Evolutionary conservation across 1,140 invertebrate genomes (phyloP).

Genomic region (Macrobrachium nipponense): DNA sequence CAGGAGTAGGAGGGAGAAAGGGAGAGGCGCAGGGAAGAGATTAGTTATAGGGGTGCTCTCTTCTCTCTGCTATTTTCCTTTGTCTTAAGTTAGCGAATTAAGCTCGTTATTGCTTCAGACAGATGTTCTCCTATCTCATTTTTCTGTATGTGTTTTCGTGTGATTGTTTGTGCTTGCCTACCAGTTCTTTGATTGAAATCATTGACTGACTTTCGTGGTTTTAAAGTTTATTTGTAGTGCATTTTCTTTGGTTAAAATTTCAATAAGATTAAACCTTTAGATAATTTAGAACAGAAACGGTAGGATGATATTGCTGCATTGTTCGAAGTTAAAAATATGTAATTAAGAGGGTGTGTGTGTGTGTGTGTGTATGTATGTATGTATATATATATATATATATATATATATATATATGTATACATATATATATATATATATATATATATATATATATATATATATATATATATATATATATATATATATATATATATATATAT

Average conservation of each 20-base stretch:
- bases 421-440: slow-evolving; percentile 16
- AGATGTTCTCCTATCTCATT: too few species aligned
- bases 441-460: slow-evolving; percentile 6
- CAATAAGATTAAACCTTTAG: too few species aligned
- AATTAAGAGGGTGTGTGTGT: slow-evolving; percentile 12
- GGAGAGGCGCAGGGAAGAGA: background rate
- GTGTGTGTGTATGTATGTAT: slow-evolving; percentile 10
- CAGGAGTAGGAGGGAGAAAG: background rate
- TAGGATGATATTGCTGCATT: background rate
- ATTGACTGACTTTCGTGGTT: too few species aligned
- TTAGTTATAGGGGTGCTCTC: background rate
- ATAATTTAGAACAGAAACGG: background rate
- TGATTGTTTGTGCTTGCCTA: too few species aligned
- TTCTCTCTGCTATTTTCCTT: too few species aligned
- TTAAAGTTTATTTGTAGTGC: too few species aligned
- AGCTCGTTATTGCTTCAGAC: too few species aligned
- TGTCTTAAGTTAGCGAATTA: too few species aligned
- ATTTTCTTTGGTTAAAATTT: too few species aligned
- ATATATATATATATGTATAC: slow-evolving; percentile 9
- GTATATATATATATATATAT: background rate
- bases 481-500: slow-evolving; percentile 7
- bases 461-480: slow-evolving; percentile 16
- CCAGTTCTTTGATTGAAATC: background rate
- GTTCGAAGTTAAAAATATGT: background rate
- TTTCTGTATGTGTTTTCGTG: too few species aligned